These are phyloP conservation scores for Phoxinus dragarum DNA, from an alignment of 2,797 vertebrate species.

Conservation along the genomic window DNA sequence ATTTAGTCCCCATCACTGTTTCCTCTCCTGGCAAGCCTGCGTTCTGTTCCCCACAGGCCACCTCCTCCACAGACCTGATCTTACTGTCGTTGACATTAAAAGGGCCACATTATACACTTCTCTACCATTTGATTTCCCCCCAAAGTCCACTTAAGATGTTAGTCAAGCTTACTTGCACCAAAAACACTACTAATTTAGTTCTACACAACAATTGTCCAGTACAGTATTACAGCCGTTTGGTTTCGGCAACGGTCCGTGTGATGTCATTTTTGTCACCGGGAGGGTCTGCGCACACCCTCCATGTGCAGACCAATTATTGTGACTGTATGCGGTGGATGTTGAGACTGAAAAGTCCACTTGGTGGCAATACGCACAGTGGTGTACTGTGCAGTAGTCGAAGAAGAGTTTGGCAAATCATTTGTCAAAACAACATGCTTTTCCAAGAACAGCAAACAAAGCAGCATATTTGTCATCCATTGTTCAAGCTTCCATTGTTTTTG, in stretches of 20 bases:
- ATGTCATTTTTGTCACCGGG: not conserved
- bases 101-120: not conserved
- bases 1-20: conserved; percentile 52
- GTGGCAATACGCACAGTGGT: not conserved
- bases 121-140: not conserved
- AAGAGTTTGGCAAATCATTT: not conserved
- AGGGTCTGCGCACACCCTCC: not conserved
- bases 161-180: conserved; percentile 12
- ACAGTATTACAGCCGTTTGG: not conserved
- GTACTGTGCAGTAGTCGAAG: not conserved
- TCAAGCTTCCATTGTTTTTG: not conserved
- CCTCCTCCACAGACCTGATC: not conserved
- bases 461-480: not conserved
- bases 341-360: not conserved
- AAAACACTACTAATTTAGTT: not conserved
- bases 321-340: not conserved
- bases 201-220: not conserved
- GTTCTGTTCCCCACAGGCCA: not conserved
- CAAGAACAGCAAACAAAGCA: not conserved
- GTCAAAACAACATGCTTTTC: not conserved
- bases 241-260: not conserved
- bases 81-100: conserved; percentile 15
- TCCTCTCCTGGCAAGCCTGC: conserved; percentile 16
- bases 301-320: not conserved
- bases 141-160: conserved; percentile 21